Conservation (phyloP, 2,113 vertebrate genomes). For the Ctenomys sociabilis region DNA sequence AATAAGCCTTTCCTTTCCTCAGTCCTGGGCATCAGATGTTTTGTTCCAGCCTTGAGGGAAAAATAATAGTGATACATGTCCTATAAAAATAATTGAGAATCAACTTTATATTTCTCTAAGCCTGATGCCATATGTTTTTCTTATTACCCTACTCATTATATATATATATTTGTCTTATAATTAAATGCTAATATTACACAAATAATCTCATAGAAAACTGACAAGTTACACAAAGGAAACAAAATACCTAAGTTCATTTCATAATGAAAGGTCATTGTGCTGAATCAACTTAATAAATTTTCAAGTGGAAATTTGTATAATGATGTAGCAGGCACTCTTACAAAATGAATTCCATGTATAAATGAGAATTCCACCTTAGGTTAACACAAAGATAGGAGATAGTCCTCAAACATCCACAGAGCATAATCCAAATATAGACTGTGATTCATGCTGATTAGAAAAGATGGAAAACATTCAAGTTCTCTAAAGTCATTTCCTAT, state of each 20-base stretch:
- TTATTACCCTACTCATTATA: not conserved
- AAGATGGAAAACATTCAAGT: conserved; percentile 51
- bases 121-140: not conserved
- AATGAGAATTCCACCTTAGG: conserved; percentile 25
- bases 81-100: conserved; percentile 14
- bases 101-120: not conserved
- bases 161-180: conserved; percentile 24
- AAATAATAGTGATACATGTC: too few species aligned
- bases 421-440: conserved; percentile 17
- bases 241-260: conserved; percentile 48
- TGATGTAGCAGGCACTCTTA: not conserved
- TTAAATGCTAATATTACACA: not conserved
- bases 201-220: conserved; percentile 5
- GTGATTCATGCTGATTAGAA: conserved; percentile 57
- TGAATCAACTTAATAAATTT: conserved; percentile 24
- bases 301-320: not conserved
- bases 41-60: too few species aligned
- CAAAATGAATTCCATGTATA: conserved; percentile 34
- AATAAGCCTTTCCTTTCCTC: too few species aligned
- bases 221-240: conserved; percentile 26
- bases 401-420: conserved; percentile 10
- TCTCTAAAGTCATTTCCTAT: conserved; percentile 40
- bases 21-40: too few species aligned
- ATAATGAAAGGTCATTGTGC: conserved; percentile 11
- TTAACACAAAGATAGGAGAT: conserved; percentile 38